phyloP scores from a whole-genome alignment of 2,113 vertebrate genomes.

The Ivindomyrus marchei region DNA sequence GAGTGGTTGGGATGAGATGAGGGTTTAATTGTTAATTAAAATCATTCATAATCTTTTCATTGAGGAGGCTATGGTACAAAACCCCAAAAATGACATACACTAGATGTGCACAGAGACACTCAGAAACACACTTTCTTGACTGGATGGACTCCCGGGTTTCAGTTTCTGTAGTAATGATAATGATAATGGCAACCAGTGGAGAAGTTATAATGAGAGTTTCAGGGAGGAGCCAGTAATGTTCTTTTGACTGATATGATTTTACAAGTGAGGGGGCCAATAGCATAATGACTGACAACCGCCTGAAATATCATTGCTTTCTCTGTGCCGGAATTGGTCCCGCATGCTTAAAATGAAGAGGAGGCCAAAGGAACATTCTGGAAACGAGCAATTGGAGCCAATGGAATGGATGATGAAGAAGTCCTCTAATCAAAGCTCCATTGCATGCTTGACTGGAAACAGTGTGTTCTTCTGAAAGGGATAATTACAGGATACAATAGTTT shows the following conservation, averaged over 20 bases:
- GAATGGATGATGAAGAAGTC: conserved; percentile 25
- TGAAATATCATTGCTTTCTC: not conserved
- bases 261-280: not conserved
- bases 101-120: not conserved
- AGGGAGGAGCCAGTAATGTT: not conserved
- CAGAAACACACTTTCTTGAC: not conserved
- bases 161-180: not conserved
- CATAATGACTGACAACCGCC: not conserved
- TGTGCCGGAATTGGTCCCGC: not conserved
- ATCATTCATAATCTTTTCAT: not conserved
- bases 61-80: not conserved
- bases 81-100: not conserved
- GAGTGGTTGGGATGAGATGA: not conserved
- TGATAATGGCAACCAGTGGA: not conserved
- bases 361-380: not conserved
- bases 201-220: not conserved
- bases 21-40: not conserved
- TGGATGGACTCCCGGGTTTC: not conserved
- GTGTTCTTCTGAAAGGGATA: conserved; percentile 41
- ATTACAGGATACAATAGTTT: conserved; percentile 35
- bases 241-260: not conserved
- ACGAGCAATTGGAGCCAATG: not conserved
- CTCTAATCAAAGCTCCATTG: conserved; percentile 54
- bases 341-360: not conserved
- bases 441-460: conserved; percentile 50